Evolutionary conservation across 2,888 invertebrate genomes (phyloP).

Genomic region (Bruchidius siliquastri): DNA sequence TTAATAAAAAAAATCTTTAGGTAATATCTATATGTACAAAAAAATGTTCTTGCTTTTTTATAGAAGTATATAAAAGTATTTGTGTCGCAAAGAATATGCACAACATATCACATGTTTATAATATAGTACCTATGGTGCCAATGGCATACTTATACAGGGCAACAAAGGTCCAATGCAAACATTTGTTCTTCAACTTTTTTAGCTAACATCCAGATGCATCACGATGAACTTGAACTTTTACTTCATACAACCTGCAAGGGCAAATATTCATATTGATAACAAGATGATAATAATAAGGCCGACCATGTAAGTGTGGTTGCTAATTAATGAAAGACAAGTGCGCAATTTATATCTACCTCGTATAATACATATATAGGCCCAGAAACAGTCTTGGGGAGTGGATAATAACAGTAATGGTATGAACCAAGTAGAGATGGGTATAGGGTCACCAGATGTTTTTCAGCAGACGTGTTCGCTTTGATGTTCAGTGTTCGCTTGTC

Average conservation of each 20-base stretch:
- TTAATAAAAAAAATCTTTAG: neutral
- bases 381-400: too few relatives aligned
- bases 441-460: too few relatives aligned
- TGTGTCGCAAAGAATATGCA: constrained; percentile 25
- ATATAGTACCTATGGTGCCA: constrained; percentile 44
- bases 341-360: too few relatives aligned
- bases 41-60: neutral
- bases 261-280: too few relatives aligned
- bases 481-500: too few relatives aligned
- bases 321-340: too few relatives aligned
- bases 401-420: too few relatives aligned
- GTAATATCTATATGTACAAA: neutral
- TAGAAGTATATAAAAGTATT: neutral
- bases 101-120: constrained; percentile 39
- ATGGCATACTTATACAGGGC: constrained; percentile 32
- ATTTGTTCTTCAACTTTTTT: neutral
- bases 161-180: neutral
- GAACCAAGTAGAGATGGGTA: too few relatives aligned
- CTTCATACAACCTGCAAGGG: neutral
- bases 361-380: too few relatives aligned
- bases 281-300: too few relatives aligned
- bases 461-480: too few relatives aligned
- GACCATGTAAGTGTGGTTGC: too few relatives aligned
- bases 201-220: neutral
- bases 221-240: neutral